Conservation (phyloP, 35 echinoderm and acorn worm species). For the Diadema setosum region DNA sequence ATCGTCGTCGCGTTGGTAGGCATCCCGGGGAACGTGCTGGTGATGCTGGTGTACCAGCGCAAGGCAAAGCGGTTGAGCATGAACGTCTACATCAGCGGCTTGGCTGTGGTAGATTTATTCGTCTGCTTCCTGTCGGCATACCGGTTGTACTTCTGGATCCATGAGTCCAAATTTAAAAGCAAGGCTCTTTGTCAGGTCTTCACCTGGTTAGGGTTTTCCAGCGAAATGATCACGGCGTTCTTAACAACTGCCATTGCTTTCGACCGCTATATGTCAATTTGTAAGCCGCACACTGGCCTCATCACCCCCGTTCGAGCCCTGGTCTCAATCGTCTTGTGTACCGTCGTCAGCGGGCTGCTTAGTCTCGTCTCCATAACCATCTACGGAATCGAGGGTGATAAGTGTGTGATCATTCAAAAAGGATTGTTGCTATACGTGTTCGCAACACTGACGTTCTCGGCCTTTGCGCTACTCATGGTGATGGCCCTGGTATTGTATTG, state of each 20-base stretch:
- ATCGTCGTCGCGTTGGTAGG: slow-evolving; percentile 39
- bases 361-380: slow-evolving; percentile 28
- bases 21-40: slow-evolving; percentile 62
- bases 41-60: slow-evolving; percentile 26
- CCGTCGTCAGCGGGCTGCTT: neutral
- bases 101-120: slow-evolving; percentile 35
- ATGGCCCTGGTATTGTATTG: slow-evolving; percentile 42
- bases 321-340: neutral
- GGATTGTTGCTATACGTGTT: slow-evolving; percentile 7
- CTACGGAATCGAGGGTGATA: neutral
- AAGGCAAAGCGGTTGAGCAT: slow-evolving; percentile 48
- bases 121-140: slow-evolving; percentile 31
- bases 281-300: slow-evolving; percentile 30
- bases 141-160: slow-evolving; percentile 48
- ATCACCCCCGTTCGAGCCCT: slow-evolving; percentile 36
- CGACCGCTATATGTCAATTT: slow-evolving; percentile 57
- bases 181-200: slow-evolving; percentile 24
- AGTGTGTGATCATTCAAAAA: slow-evolving; percentile 17
- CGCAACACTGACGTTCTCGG: neutral
- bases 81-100: slow-evolving; percentile 27
- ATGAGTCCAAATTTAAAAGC: slow-evolving; percentile 30
- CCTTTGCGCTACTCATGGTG: slow-evolving; percentile 42
- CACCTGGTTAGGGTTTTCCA: slow-evolving; percentile 37
- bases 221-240: slow-evolving; percentile 59
- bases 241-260: slow-evolving; percentile 63